Percentiles rank a stretch among this genome's conserved stretches.
Conservation (phyloP, 2,888 invertebrate species). For the Cybosia mesomella region DNA sequence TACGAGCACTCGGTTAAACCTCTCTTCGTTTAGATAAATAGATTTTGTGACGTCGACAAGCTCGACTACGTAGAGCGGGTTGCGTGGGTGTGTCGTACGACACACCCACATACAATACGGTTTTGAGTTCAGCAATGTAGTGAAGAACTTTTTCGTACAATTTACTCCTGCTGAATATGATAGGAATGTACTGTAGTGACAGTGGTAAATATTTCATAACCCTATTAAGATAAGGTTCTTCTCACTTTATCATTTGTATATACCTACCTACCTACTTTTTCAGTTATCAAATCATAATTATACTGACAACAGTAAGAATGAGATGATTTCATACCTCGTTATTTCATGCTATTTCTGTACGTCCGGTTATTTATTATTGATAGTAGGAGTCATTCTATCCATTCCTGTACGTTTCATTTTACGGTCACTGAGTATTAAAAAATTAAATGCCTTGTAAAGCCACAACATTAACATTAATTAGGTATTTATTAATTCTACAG, state of each 20-base stretch:
- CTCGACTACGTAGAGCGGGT: conserved; percentile 15
- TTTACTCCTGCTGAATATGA: not conserved
- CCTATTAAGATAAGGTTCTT: not conserved
- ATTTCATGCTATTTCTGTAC: conserved; percentile 1
- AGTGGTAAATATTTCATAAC: not conserved
- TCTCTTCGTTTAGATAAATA: not conserved
- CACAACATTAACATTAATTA: not conserved
- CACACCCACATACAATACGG: conserved; percentile 28
- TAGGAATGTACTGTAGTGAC: not conserved
- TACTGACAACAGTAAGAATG: not conserved
- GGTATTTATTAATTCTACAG: not conserved
- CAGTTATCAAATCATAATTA: not conserved
- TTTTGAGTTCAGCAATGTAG: not conserved
- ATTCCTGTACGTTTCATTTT: not conserved
- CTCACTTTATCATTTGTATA: not conserved
- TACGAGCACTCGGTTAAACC: not conserved
- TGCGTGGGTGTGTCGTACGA: conserved; percentile 25
- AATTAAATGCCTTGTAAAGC: not conserved
- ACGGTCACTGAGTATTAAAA: not conserved
- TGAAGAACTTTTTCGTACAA: not conserved
- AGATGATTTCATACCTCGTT: not conserved
- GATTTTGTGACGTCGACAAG: conserved; percentile 14
- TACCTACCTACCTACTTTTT: not conserved
- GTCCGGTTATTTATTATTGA: conserved; percentile 1
- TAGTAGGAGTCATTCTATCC: not conserved